Evolutionary conservation across 2,888 invertebrate species (phyloP).

Genomic region (Torymus auratus): DNA sequence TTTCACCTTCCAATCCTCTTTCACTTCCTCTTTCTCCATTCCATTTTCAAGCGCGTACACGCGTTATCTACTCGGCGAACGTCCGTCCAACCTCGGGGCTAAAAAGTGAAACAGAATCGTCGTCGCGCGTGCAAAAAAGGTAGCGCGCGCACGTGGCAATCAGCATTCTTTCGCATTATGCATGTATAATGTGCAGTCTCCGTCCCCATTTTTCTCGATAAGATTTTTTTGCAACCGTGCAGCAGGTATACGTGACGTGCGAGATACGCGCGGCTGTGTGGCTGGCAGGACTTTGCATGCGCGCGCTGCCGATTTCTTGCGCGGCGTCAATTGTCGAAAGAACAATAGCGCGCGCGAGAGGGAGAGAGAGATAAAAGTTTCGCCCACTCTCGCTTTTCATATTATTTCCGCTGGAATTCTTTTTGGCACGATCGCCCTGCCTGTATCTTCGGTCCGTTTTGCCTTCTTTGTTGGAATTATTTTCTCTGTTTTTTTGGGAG

Average conservation of each 20-base stretch:
- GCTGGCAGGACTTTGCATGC: no score
- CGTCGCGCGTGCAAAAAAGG: neutral
- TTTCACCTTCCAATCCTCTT: neutral
- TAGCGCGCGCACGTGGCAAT: constrained; percentile 9
- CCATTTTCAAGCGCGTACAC: no score
- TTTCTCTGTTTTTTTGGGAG: no score
- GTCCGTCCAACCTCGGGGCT: no score
- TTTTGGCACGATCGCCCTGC: no score
- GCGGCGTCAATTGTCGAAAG: neutral
- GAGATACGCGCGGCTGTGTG: neutral
- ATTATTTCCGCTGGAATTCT: no score
- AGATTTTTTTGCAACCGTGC: constrained; percentile 10
- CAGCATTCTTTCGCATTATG: constrained; percentile 45
- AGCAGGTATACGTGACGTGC: neutral
- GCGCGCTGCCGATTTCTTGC: neutral
- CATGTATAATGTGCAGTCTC: constrained; percentile 52
- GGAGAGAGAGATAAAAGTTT: neutral
- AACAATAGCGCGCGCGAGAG: neutral
- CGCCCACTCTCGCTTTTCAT: neutral
- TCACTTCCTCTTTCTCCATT: no score
- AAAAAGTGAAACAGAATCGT: constrained; percentile 1
- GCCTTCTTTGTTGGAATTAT: no score
- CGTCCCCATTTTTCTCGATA: constrained; percentile 5
- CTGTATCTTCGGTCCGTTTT: no score
- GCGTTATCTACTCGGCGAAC: no score